A percentile compares a stretch with the other conserved stretches of the same genome.
Evolutionary conservation across 1,140 invertebrate genomes (phyloP).

Genomic region (Caerostris darwini): DNA sequence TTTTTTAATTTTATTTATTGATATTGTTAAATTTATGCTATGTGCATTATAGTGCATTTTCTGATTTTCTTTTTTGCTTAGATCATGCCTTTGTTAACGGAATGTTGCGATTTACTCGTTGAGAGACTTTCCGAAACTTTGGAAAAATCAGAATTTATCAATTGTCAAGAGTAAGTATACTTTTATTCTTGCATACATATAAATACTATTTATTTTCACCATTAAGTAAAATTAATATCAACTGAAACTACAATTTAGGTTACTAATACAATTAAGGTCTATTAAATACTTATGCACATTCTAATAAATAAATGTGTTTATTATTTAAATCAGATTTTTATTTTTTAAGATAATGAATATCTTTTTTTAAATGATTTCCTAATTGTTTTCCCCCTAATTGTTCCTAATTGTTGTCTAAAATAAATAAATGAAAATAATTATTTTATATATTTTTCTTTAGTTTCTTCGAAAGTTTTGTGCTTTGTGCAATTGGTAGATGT

Average conservation of each 20-base stretch:
- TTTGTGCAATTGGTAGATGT: slow-evolving; percentile 85
- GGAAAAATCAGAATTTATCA: not conserved
- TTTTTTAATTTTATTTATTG: too few relatives aligned
- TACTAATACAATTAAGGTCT: too few relatives aligned
- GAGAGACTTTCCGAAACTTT: not conserved
- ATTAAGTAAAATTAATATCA: too few relatives aligned
- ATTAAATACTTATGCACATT: too few relatives aligned
- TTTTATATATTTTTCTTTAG: slow-evolving; percentile 18
- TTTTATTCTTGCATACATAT: not conserved
- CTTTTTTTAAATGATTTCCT: too few relatives aligned
- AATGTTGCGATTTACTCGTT: slow-evolving; percentile 39
- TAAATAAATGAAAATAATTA: not conserved
- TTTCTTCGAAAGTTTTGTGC: slow-evolving; percentile 83
- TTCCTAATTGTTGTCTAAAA: not conserved
- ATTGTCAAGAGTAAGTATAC: slow-evolving; percentile 55
- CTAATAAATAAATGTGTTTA: too few relatives aligned
- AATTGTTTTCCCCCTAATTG: not conserved
- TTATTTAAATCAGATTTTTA: too few relatives aligned
- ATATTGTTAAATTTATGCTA: too few relatives aligned
- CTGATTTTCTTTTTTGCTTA: not conserved
- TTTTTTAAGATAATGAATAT: too few relatives aligned
- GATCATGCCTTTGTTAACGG: slow-evolving; percentile 45
- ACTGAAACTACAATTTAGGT: too few relatives aligned
- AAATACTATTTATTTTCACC: too few relatives aligned
- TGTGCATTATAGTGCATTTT: not conserved